A percentile compares a stretch with the other conserved stretches of the same genome.
Conservation (phyloP, 37 sponge, comb jelly and placozoan species). For the Halisarca cf. caerulea region DNA sequence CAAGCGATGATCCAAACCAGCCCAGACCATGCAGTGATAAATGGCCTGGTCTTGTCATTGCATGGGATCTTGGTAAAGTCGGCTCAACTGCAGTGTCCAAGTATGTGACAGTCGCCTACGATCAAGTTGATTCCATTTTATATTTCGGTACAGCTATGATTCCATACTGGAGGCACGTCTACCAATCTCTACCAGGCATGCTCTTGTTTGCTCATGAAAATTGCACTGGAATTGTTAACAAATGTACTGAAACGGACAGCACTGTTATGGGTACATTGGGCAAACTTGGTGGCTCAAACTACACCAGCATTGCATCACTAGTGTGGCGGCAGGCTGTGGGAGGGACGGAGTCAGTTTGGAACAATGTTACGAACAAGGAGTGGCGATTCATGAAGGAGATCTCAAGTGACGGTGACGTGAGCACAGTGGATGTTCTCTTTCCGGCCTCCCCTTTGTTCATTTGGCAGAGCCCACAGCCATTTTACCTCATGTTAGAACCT, state of each 20-base stretch:
- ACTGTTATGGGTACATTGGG: conserved; percentile 9
- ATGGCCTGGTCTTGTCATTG: conserved; percentile 68
- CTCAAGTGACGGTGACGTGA: conserved; percentile 81
- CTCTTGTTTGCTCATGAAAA: conserved; percentile 6
- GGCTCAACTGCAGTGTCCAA: conserved; percentile 1
- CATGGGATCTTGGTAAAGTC: conserved; percentile 73
- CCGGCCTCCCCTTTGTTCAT: conserved; percentile 76
- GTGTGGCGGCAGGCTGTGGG: conserved; percentile 82
- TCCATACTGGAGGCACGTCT: conserved; percentile 58
- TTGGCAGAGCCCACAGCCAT: conserved; percentile 7
- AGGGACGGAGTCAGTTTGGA: conserved; percentile 56
- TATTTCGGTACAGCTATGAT: conserved; percentile 70
- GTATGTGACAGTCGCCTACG: conserved; percentile 42
- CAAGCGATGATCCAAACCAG: conserved; percentile 40
- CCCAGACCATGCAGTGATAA: conserved; percentile 58
- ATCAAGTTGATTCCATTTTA: conserved; percentile 62
- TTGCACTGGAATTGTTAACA: background rate
- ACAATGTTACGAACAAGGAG: conserved; percentile 41
- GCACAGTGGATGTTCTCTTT: conserved; percentile 79
- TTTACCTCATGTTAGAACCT: conserved; percentile 45
- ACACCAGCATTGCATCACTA: conserved; percentile 62
- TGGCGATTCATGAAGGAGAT: conserved; percentile 88
- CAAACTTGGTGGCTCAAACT: conserved; percentile 56
- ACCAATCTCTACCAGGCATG: conserved; percentile 15
- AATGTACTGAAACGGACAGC: conserved; percentile 36